Evolutionary conservation across 2,888 invertebrate species (phyloP).

Genomic region (Thera obeliscata): DNA sequence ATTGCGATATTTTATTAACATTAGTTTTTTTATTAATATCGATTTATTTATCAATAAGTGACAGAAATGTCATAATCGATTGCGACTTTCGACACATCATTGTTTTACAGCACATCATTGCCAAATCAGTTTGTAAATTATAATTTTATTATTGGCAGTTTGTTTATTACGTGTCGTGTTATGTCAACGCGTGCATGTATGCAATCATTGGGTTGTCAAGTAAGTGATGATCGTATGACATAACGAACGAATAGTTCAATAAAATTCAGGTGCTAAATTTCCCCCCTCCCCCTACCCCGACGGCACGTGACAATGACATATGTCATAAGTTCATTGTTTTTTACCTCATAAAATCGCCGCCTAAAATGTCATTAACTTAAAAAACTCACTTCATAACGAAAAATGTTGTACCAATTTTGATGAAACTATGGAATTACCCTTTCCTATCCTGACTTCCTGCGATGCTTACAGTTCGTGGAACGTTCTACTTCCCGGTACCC

Average conservation of each 20-base stretch:
- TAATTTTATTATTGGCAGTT: slow-evolving; percentile 37
- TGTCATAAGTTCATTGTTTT: no score
- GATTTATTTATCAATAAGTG: neutral
- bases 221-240: slow-evolving; percentile 18
- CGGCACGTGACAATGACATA: no score
- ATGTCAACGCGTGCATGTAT: slow-evolving; percentile 36
- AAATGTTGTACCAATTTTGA: no score
- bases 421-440: no score
- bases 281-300: no score
- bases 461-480: no score
- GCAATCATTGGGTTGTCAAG: slow-evolving; percentile 30
- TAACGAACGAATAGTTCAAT: slow-evolving; percentile 21
- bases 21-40: neutral
- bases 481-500: no score
- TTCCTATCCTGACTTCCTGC: no score
- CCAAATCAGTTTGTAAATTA: slow-evolving; percentile 36
- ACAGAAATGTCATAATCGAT: neutral
- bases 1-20: no score
- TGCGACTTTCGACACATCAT: slow-evolving; percentile 19
- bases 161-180: slow-evolving; percentile 37
- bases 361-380: no score
- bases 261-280: slow-evolving; percentile 10
- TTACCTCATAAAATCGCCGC: no score
- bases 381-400: no score
- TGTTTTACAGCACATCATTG: slow-evolving; percentile 30